These are phyloP conservation scores for Buphagus erythrorhynchus DNA, from an alignment of 2,797 vertebrate species.

Conservation along the genomic window DNA sequence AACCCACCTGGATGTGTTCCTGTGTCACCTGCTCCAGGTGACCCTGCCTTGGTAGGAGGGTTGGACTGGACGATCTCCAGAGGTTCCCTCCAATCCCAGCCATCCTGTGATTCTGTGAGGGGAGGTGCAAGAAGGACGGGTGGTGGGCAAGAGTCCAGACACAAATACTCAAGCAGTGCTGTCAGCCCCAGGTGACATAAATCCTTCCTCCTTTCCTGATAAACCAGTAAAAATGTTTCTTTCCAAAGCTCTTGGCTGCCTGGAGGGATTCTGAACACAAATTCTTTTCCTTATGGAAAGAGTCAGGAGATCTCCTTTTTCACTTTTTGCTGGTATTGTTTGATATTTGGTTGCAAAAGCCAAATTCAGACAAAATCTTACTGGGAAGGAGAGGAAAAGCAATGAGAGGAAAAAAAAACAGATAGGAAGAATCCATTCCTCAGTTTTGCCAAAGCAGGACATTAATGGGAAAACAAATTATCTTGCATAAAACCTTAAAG, in stretches of 20 bases:
- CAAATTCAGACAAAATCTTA: neutral
- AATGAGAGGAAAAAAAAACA: neutral
- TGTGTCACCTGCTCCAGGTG: neutral
- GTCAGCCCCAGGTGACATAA: rapidly evolving
- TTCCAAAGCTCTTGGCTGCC: neutral
- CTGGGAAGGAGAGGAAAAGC: neutral
- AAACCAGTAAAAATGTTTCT: neutral
- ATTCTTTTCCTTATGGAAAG: neutral
- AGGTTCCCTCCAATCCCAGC: neutral
- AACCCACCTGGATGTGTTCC: rapidly evolving
- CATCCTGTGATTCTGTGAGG: neutral
- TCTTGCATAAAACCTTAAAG: neutral
- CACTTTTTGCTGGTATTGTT: neutral
- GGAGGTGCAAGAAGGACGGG: neutral
- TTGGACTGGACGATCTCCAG: neutral
- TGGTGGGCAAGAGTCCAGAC: neutral
- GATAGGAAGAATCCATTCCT: neutral
- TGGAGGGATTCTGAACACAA: rapidly evolving
- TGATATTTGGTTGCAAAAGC: rapidly evolving
- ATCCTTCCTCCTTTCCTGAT: rapidly evolving
- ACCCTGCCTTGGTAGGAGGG: neutral
- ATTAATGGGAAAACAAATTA: neutral
- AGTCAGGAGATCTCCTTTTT: neutral
- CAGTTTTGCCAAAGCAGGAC: neutral
- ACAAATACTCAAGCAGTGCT: neutral